phyloP scores from a whole-genome alignment of 2,797 vertebrate genomes.

The Onychomys arenicola region DNA sequence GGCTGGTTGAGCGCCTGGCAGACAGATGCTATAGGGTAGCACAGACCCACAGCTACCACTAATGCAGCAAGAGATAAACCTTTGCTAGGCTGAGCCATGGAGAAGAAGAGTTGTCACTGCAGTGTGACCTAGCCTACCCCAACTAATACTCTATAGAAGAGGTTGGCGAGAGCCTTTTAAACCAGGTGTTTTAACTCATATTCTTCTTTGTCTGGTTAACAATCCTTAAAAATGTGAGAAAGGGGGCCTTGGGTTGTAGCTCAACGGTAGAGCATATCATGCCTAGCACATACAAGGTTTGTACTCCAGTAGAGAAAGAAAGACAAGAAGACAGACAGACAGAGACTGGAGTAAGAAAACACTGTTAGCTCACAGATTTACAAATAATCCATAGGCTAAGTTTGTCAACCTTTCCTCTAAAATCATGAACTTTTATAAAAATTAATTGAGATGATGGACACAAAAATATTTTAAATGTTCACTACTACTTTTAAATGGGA shows the following conservation, averaged over 20 bases:
- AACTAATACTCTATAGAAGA: not conserved
- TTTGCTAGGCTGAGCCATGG: not conserved
- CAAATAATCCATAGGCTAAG: not conserved
- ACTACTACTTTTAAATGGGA: not conserved
- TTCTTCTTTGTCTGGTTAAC: slow-evolving; percentile 27
- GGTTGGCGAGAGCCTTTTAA: not conserved
- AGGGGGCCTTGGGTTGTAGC: not conserved
- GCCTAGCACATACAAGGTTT: not conserved
- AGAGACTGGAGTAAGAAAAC: not conserved
- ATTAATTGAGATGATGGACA: not conserved
- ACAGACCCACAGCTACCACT: not conserved
- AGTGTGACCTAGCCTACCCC: not conserved
- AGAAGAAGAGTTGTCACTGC: not conserved
- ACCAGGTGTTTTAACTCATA: not conserved
- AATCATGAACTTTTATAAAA: not conserved
- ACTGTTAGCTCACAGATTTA: not conserved
- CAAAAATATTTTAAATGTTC: not conserved
- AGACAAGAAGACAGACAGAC: not conserved
- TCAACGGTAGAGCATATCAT: not conserved
- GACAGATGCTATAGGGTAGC: not conserved
- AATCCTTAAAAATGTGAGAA: not conserved
- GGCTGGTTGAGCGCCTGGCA: not conserved
- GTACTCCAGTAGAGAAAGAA: not conserved
- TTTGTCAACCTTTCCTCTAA: not conserved
- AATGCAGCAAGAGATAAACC: not conserved